Evolutionary conservation across 2,888 invertebrate genomes (phyloP).

Genomic region (Amphiduros pacificus): DNA sequence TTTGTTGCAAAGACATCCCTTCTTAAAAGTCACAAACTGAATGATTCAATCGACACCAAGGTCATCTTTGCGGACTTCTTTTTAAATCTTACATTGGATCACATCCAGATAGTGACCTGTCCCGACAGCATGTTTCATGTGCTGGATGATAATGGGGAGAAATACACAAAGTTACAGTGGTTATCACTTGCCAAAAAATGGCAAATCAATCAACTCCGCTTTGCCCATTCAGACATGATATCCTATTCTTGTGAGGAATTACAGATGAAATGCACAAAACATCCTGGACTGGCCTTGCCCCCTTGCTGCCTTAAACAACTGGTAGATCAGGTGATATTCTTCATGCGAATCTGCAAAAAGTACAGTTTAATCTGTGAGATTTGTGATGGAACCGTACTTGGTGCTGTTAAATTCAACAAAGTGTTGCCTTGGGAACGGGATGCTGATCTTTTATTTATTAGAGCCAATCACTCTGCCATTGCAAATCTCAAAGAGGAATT

Average conservation of each 20-base stretch:
- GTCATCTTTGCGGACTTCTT: conserved; percentile 49
- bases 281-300: conserved; percentile 30
- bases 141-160: neutral
- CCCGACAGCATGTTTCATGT: conserved; percentile 52
- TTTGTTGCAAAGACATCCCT: conserved; percentile 38
- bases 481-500: conserved; percentile 21
- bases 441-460: conserved; percentile 41
- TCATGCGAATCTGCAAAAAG: conserved; percentile 36
- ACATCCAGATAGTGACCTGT: conserved; percentile 37
- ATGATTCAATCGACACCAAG: conserved; percentile 26
- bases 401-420: conserved; percentile 53
- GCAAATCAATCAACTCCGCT: conserved; percentile 27
- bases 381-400: conserved; percentile 47
- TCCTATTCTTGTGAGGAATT: conserved; percentile 1
- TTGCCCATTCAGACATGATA: neutral
- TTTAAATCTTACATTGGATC: conserved; percentile 32
- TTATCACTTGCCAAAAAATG: conserved; percentile 23
- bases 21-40: conserved; percentile 31
- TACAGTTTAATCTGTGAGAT: conserved; percentile 42
- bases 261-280: conserved; percentile 4
- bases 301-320: conserved; percentile 43
- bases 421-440: conserved; percentile 55
- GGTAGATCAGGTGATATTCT: conserved; percentile 32
- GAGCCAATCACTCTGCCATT: conserved; percentile 36
- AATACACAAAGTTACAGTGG: conserved; percentile 15